A percentile compares a stretch with the other conserved stretches of the same genome.
Evolutionary conservation across 2,113 vertebrate genomes (phyloP).

Genomic region (Rhineura floridana): DNA sequence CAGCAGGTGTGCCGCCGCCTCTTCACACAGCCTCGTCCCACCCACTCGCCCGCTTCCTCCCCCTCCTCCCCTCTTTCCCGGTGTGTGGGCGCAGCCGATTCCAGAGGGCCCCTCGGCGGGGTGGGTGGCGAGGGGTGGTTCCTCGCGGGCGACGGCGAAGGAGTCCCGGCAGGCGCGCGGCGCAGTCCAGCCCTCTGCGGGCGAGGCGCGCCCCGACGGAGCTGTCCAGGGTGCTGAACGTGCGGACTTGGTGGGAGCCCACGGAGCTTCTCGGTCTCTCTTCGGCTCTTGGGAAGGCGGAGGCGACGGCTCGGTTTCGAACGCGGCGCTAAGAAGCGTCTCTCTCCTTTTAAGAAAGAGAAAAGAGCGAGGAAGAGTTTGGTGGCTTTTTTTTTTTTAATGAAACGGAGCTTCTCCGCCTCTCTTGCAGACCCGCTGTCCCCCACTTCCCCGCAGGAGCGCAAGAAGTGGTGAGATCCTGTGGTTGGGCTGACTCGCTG

Average conservation of each 20-base stretch:
- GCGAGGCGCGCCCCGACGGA: not conserved
- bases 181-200: not conserved
- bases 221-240: constrained; percentile 14
- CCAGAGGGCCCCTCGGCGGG: not conserved
- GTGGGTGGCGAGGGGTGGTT: not conserved
- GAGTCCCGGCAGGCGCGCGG: not conserved
- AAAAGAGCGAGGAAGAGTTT: not conserved
- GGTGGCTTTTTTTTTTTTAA: not conserved
- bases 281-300: too few relatives aligned
- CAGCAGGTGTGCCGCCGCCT: not conserved
- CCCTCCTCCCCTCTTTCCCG: too few relatives aligned
- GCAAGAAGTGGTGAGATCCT: too few relatives aligned
- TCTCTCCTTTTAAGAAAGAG: not conserved
- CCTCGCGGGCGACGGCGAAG: not conserved
- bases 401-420: not conserved
- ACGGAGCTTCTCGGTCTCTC: not conserved
- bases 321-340: too few relatives aligned
- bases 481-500: not conserved
- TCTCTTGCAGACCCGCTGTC: too few relatives aligned
- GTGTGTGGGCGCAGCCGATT: not conserved
- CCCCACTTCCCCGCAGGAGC: not conserved
- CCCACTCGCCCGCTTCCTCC: not conserved
- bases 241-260: too few relatives aligned
- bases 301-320: not conserved
- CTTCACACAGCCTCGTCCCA: not conserved